Percentiles rank a stretch among this genome's conserved stretches.
Evolutionary conservation across 1,140 invertebrate species (phyloP).

Genomic region (Hesperophylax magnus): DNA sequence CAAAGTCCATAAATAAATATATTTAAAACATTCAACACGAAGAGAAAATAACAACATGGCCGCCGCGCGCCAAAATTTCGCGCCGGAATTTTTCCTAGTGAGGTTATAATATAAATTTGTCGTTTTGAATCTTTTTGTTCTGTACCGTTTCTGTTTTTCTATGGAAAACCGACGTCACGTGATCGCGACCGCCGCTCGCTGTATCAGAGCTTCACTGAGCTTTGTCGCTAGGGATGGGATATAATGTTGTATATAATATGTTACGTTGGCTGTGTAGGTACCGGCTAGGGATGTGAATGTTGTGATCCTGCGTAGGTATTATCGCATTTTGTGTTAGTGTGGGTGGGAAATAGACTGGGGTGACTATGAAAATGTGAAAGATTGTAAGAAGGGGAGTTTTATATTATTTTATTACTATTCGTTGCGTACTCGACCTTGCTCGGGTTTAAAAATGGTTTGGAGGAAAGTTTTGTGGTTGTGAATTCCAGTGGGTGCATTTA

Average conservation of each 20-base stretch:
- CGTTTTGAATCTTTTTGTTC: not conserved
- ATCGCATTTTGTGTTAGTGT: not conserved
- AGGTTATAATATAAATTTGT: slow-evolving; percentile 15
- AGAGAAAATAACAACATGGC: slow-evolving; percentile 15
- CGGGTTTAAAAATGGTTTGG: no score
- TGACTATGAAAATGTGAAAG: not conserved
- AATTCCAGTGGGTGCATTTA: no score
- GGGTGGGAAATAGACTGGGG: not conserved
- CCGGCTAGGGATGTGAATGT: not conserved
- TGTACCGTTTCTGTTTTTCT: no score
- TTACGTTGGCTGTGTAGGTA: not conserved
- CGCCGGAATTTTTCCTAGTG: slow-evolving; percentile 9
- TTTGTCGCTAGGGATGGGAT: slow-evolving; percentile 1
- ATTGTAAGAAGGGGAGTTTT: not conserved
- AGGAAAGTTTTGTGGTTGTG: no score
- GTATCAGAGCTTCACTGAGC: slow-evolving; percentile 35
- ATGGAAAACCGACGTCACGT: slow-evolving; percentile 19
- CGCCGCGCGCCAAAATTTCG: slow-evolving; percentile 27
- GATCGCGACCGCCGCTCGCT: slow-evolving; percentile 27
- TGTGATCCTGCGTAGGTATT: not conserved
- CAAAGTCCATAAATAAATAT: no score
- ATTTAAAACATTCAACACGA: no score
- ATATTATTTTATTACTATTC: not conserved
- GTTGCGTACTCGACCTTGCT: no score
- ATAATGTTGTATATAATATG: no score